These are phyloP conservation scores for Agapostemon virescens DNA, from an alignment of 2,888 invertebrate genomes.

Conservation along the genomic window DNA sequence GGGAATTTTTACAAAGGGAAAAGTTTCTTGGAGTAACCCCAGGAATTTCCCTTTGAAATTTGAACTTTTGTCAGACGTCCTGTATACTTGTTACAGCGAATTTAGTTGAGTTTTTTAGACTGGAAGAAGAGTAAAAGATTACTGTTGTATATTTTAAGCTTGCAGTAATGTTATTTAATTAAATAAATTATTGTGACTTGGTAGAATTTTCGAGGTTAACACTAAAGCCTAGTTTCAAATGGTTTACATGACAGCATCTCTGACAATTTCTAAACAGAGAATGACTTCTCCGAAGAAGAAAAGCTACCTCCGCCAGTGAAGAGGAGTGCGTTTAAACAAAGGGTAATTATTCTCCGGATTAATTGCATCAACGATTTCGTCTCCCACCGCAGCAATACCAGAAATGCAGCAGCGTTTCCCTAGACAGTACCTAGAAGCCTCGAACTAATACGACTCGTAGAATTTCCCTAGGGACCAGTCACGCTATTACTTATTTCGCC, in stretches of 20 bases:
- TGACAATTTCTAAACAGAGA: background rate
- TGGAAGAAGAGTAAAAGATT: too few species aligned
- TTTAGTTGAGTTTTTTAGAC: too few species aligned
- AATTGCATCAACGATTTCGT: slow-evolving; percentile 12
- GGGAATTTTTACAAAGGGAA: too few species aligned
- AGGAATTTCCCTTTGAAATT: too few species aligned
- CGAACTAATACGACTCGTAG: slow-evolving; percentile 30
- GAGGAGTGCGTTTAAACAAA: background rate
- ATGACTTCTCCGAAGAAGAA: background rate
- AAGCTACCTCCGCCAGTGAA: background rate
- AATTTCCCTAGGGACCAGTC: slow-evolving; percentile 33
- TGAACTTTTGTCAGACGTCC: too few species aligned
- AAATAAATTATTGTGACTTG: too few species aligned
- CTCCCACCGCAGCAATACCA: background rate
- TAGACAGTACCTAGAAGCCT: slow-evolving; percentile 6
- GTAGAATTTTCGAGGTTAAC: too few species aligned
- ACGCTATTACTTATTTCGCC: slow-evolving; percentile 34
- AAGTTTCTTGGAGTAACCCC: too few species aligned
- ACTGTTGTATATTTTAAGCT: too few species aligned
- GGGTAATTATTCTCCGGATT: background rate
- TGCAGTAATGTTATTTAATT: too few species aligned
- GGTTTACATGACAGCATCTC: background rate
- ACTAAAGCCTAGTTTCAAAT: too few species aligned
- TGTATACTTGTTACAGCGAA: too few species aligned
- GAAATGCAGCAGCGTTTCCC: slow-evolving; percentile 2